Base-by-base conservation (phyloP, 2,113 vertebrate genomes). In the Cottus gobio region DNA sequence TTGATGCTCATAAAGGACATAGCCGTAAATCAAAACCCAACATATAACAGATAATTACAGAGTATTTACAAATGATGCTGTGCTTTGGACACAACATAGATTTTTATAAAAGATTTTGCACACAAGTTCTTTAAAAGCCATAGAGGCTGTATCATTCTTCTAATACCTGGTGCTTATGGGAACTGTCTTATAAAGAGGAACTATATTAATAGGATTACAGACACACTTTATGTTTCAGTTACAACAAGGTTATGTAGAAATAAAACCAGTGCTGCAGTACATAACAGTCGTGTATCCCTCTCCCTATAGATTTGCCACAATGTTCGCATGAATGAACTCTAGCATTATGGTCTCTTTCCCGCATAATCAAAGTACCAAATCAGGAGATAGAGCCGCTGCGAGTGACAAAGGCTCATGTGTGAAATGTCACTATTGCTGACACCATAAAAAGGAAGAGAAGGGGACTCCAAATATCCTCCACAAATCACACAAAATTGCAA, bases 81-180 rank as follows among this genome's bases (percentile, higher is more conserved):
- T 75, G 52, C 61, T 79, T 85, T 58, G 60, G 56, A 75, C 44
- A 75, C 48, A 84, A 72, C 34, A 26, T 56, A 28, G 66, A 69
- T 86, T 87, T 84, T 86, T 48, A 31, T 80, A 80, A 83, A 62
- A 39, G 26, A 26, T 77, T 87, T 89, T 90, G 82, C 83, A 91
- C 87, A 87, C 58, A 80, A 48, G 22, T 66, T 79, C 26, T 75
- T 77, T 52, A 80, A 37, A 91, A 93, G 89, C 89, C 88, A 91
- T 90, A 84, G 39, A 75, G 90, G 85, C 86, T 90, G 67, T 79
- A 81, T 62, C 62, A 61, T 81, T 82, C 64, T 79, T 84, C 46
- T 57, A 54, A 77, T 48, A 84, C 71, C 76, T 88, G 89, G 84
- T 91, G 90, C 91, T 87, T 66, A 56, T 66, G 16, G 65, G n/a